Conservation (phyloP, 2,113 vertebrate genomes). For the Dicaeum eximium region DNA sequence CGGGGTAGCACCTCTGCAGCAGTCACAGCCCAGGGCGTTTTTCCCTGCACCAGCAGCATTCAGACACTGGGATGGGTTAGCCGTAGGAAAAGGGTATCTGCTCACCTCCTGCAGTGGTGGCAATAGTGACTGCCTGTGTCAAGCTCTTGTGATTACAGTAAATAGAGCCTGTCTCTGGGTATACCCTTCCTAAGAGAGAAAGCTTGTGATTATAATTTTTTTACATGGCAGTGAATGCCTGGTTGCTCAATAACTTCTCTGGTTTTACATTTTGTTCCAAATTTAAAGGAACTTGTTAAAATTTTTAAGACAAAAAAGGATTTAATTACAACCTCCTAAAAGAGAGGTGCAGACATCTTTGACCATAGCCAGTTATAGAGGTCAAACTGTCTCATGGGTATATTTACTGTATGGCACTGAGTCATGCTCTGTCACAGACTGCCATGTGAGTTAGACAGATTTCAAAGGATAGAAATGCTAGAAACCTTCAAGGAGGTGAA, state of each 20-base stretch:
- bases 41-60: background rate
- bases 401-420: background rate
- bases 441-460: background rate
- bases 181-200: background rate
- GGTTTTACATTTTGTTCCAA: background rate
- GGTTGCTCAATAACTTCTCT: background rate
- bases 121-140: background rate
- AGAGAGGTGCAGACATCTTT: background rate
- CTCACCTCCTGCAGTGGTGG: background rate
- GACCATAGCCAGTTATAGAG: background rate
- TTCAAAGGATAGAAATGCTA: background rate
- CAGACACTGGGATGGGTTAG: background rate
- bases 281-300: background rate
- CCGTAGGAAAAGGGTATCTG: background rate
- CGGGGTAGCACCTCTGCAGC: background rate
- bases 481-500: background rate
- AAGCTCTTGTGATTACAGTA: background rate
- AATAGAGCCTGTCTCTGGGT: background rate
- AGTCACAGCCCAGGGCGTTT: rapidly evolving
- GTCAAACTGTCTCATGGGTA: background rate
- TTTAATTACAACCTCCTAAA: background rate
- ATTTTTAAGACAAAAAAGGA: background rate
- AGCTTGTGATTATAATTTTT: background rate
- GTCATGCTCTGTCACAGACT: background rate
- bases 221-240: background rate